Percentiles rank a stretch among this genome's conserved stretches.
Evolutionary conservation across 1,140 invertebrate species (phyloP).

Genomic region (Eriosoma lanigerum): DNA sequence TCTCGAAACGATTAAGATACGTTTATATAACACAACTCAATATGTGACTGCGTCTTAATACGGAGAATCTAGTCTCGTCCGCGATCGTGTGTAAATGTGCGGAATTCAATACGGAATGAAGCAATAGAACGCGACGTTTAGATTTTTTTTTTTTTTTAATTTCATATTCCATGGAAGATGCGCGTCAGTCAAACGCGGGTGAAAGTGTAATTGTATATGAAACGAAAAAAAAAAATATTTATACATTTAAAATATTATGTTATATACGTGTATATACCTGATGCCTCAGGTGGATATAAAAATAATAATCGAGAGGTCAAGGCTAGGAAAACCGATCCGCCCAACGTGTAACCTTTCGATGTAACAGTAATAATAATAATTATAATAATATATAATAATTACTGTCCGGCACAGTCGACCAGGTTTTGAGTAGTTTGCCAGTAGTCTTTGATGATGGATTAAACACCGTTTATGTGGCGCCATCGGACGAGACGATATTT

Average conservation of each 20-base stretch:
- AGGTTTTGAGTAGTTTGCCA: neutral
- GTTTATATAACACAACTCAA: neutral
- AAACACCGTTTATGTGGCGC: neutral
- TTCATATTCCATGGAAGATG: constrained; percentile 7
- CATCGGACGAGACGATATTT: neutral
- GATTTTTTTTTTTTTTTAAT: constrained; percentile 7
- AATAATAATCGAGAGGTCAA: constrained; percentile 46
- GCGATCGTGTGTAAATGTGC: neutral
- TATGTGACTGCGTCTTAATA: neutral
- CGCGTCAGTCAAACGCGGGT: constrained; percentile 24
- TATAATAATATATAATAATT: neutral
- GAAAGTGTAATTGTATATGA: constrained; percentile 38
- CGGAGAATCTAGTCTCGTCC: neutral
- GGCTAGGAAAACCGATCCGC: constrained; percentile 22
- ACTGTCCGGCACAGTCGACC: neutral
- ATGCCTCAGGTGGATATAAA: neutral
- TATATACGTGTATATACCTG: constrained; percentile 11
- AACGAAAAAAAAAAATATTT: neutral
- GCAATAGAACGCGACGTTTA: constrained; percentile 1
- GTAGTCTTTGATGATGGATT: neutral
- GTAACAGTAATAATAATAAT: neutral
- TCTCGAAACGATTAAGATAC: neutral
- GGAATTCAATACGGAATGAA: constrained; percentile 37
- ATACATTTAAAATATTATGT: constrained; percentile 24
- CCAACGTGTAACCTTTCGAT: constrained; percentile 1